Percentiles rank a stretch among this genome's conserved stretches.
These are phyloP conservation scores for Setipinna tenuifilis DNA, from an alignment of 2,797 vertebrate genomes.

Conservation along the genomic window DNA sequence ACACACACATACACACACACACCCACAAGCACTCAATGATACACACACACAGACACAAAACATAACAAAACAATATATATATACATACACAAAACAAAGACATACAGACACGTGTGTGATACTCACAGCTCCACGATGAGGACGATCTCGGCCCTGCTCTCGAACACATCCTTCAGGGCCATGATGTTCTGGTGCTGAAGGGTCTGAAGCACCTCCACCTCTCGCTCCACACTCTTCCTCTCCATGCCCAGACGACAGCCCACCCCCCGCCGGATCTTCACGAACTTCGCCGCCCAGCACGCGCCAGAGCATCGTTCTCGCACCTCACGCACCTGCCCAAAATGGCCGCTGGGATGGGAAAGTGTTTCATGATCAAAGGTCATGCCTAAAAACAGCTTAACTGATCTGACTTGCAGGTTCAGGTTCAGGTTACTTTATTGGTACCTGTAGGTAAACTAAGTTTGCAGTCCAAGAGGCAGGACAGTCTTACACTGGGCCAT, in stretches of 20 bases:
- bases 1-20: too few species aligned
- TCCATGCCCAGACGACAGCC: constrained; percentile 74
- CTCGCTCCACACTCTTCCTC: constrained; percentile 68
- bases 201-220: constrained; percentile 77
- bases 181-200: constrained; percentile 78
- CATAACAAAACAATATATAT: neutral
- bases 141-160: constrained; percentile 78
- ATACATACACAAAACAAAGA: neutral
- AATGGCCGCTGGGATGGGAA: constrained; percentile 72
- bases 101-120: neutral
- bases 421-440: too few species aligned
- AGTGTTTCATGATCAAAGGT: neutral
- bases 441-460: too few species aligned
- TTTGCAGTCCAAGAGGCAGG: too few species aligned
- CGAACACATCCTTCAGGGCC: constrained; percentile 76
- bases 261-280: constrained; percentile 66
- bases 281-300: constrained; percentile 75
- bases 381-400: too few species aligned
- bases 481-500: too few species aligned
- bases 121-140: constrained; percentile 84
- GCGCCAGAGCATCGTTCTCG: constrained; percentile 63
- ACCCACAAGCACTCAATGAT: too few species aligned
- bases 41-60: neutral
- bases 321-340: constrained; percentile 76
- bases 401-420: too few species aligned